phyloP scores from a whole-genome alignment of 1,140 invertebrate genomes.

The Lepidurus couesii region DNA sequence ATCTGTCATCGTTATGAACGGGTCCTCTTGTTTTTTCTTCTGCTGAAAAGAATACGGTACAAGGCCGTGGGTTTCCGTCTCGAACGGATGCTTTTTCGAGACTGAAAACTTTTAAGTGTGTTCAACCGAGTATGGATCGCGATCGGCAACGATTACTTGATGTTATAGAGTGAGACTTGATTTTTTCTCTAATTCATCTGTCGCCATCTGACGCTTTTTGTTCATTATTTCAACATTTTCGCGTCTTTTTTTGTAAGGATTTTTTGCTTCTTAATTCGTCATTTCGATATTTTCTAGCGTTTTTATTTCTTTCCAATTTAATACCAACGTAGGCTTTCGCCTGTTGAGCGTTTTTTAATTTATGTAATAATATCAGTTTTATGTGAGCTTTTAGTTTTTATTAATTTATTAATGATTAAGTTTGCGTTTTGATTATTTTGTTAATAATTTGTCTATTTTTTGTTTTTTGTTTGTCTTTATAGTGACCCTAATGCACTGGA shows the following conservation, averaged over 20 bases:
- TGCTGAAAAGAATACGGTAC: slow-evolving; percentile 14
- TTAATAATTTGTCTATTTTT: too few species aligned
- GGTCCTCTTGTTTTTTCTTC: slow-evolving; percentile 5
- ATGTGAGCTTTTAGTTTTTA: too few species aligned
- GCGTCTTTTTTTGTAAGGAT: too few species aligned
- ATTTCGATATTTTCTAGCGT: too few species aligned
- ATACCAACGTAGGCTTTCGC: too few species aligned
- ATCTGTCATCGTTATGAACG: slow-evolving; percentile 3
- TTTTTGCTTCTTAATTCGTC: too few species aligned
- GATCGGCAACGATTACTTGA: slow-evolving; percentile 46
- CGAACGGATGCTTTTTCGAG: not conserved
- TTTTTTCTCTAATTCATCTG: not conserved
- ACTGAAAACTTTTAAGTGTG: slow-evolving; percentile 6
- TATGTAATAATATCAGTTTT: too few species aligned
- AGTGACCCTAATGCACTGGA: slow-evolving; percentile 44
- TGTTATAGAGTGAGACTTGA: slow-evolving; percentile 42
- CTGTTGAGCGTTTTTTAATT: too few species aligned
- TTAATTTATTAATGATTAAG: too few species aligned
- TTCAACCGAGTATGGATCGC: slow-evolving; percentile 45
- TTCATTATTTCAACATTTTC: too few species aligned
- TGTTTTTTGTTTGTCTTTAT: slow-evolving; percentile 35
- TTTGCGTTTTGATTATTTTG: too few species aligned
- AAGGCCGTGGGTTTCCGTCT: slow-evolving; percentile 7
- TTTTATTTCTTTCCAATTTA: too few species aligned
- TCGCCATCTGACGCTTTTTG: not conserved